Evolutionary conservation across 1,140 invertebrate genomes (phyloP).

Genomic region (Zeugodacus cucurbitae): DNA sequence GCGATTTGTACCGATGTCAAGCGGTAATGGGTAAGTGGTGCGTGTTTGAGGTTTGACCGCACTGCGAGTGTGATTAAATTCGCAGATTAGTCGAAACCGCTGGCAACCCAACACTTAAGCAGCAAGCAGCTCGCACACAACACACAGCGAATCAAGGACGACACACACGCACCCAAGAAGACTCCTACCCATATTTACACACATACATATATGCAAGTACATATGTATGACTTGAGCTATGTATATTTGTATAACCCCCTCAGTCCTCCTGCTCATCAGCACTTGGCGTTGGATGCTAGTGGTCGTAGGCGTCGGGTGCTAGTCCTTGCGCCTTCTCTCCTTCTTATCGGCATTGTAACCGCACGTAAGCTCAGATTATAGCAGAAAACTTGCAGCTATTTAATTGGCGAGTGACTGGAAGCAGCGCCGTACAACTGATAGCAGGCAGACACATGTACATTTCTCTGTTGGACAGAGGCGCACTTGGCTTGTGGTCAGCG

Average conservation of each 20-base stretch:
- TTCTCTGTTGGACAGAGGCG: not conserved
- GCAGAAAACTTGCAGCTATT: constrained; percentile 7
- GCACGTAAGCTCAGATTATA: not conserved
- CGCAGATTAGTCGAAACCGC: constrained; percentile 31
- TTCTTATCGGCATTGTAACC: constrained; percentile 7
- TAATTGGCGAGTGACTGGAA: not conserved
- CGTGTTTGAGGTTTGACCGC: constrained; percentile 17
- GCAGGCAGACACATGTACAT: not conserved
- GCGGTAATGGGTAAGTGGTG: constrained; percentile 5
- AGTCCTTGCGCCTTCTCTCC: not conserved
- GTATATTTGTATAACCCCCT: too few relatives aligned
- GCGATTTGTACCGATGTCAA: not conserved
- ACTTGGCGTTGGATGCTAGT: not conserved
- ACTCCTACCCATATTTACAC: not conserved
- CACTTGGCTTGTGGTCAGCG: not conserved
- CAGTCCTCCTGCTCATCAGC: not conserved
- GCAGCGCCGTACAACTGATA: not conserved
- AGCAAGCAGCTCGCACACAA: not conserved
- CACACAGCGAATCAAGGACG: not conserved
- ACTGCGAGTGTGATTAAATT: constrained; percentile 29
- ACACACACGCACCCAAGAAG: not conserved
- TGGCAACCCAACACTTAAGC: constrained; percentile 4
- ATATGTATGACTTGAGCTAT: not conserved
- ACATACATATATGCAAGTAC: not conserved
- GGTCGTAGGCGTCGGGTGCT: not conserved